Conservation (phyloP, 1,140 invertebrate species). For the Metopolophium dirhodum region DNA sequence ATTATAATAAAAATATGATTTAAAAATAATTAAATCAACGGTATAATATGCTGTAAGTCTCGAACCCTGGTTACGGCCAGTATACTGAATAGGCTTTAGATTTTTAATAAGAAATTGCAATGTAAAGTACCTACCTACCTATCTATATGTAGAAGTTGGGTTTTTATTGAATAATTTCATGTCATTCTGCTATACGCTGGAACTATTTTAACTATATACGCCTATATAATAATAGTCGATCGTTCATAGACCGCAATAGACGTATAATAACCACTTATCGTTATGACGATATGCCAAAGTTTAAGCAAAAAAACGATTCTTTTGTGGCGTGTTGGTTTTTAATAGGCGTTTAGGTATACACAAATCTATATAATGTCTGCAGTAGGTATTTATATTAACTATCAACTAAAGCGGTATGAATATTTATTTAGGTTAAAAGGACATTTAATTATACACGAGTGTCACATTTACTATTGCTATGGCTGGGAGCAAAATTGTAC, state of each 20-base stretch:
- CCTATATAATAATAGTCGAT: background rate
- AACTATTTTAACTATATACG: slow-evolving; percentile 5
- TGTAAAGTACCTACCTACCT: background rate
- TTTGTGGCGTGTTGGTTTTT: slow-evolving; percentile 9
- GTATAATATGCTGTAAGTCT: too few species aligned
- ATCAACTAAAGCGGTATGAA: background rate
- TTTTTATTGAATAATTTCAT: slow-evolving; percentile 36
- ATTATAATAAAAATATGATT: too few species aligned
- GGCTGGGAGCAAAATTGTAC: background rate
- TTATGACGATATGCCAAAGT: background rate
- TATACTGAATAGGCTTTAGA: background rate
- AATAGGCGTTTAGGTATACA: background rate
- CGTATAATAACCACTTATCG: background rate
- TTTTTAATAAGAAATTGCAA: background rate
- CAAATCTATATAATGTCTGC: background rate
- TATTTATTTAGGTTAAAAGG: background rate
- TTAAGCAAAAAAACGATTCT: background rate
- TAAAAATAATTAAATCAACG: too few species aligned
- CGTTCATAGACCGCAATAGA: background rate
- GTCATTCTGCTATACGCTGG: background rate
- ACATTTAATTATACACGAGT: background rate
- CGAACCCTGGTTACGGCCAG: too few species aligned
- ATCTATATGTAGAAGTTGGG: background rate
- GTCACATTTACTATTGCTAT: background rate
- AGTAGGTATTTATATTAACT: background rate